Base-by-base conservation (phyloP, 2,888 invertebrate species). In the Minunthozetes semirufus region DNA sequence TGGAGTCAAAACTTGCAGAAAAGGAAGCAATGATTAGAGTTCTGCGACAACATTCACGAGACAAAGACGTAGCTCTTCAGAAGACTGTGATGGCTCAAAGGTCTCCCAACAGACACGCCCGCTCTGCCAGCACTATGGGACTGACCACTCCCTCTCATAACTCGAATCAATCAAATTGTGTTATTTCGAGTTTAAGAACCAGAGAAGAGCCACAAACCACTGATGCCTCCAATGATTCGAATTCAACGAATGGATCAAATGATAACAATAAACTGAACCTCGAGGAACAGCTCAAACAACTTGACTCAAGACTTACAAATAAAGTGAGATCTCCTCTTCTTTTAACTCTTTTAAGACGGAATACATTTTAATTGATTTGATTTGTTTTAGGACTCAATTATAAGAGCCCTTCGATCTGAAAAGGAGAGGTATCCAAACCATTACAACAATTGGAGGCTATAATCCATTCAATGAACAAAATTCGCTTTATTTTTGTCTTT, bases 21-120 rank as follows among this genome's bases (percentile, higher is more conserved):
- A 88, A 90, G 75, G 93, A 94, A 82, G 93, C 93, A 0, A 92
- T 94, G 90, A 92, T 94, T 80, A 88, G 90, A 80, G 92, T 93
- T 27, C 85, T 93, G 59, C 92, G 93, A 84, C 81, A 82, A 33
- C 82, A 83, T 48, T 82, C 83, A 0, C 81, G 82, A 77, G 81
- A 81, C 42, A 80, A 80, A 70, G 80, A 80, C 74, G 78, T 77
- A 27, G 79, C 79, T 11, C 73, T 78, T 50, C 79, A 80, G 59
- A 79, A 79, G 75, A 80, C 79, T 29, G 78, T 80, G 9, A 79
- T 82, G 22, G 79, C 76, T 38, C 76, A 77, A 17, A 81, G 83
- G 29, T 82, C 82, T 0, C 77, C 77, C 6, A 74, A 77, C 48
- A 78, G 79, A 72, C 78, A 78, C 61, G 77, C 80, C 9, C 72